Conservation (phyloP, 2,797 vertebrate species). For the Eidolon dupreanum region DNA sequence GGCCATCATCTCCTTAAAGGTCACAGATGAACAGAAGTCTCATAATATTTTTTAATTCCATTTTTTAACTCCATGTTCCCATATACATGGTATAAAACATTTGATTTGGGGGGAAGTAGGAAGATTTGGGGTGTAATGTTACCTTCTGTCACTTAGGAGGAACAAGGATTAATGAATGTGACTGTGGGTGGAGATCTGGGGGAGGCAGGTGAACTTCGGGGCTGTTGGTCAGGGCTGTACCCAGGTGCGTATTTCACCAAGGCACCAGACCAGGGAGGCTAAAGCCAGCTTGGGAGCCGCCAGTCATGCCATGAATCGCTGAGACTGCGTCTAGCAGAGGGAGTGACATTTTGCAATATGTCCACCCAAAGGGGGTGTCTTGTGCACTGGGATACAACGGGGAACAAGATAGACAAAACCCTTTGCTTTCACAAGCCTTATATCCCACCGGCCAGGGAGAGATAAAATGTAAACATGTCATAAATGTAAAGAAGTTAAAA, state of each 20-base stretch:
- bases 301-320: background rate
- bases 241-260: background rate
- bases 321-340: background rate
- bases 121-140: background rate
- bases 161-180: fast-evolving
- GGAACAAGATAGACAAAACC: background rate
- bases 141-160: background rate
- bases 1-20: background rate
- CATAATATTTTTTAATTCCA: background rate
- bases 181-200: fast-evolving
- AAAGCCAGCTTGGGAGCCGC: background rate
- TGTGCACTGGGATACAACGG: background rate
- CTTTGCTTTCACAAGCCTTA: no score
- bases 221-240: background rate
- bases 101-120: background rate
- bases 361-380: background rate
- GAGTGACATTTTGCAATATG: background rate
- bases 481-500: background rate
- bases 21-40: background rate
- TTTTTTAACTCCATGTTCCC: background rate
- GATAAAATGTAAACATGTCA: background rate
- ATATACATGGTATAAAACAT: fast-evolving
- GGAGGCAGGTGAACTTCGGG: background rate
- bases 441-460: background rate
- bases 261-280: background rate